phyloP scores from a whole-genome alignment of 2,888 invertebrate genomes.

The Crematogaster levior region DNA sequence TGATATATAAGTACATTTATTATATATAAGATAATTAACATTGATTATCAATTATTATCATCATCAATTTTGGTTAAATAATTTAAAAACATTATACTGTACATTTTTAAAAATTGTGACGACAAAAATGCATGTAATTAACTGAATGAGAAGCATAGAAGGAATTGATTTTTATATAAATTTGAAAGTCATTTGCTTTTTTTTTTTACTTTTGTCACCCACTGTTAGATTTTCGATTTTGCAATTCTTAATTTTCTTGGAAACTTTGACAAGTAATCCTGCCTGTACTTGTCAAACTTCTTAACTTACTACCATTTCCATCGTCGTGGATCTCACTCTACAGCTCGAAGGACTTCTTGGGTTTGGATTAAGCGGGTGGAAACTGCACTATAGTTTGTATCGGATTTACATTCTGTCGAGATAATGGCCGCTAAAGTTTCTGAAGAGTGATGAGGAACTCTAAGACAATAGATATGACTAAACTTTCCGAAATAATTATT shows the following conservation, averaged over 20 bases:
- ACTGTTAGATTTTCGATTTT: slow-evolving; percentile 14
- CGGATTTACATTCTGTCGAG: slow-evolving; percentile 72
- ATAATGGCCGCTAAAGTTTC: slow-evolving; percentile 69
- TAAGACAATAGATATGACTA: slow-evolving; percentile 61
- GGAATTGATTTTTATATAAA: background rate
- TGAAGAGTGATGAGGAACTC: slow-evolving; percentile 31
- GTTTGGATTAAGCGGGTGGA: slow-evolving; percentile 68
- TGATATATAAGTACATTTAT: too few relatives aligned
- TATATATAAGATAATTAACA: too few relatives aligned
- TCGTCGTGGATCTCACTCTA: slow-evolving; percentile 8
- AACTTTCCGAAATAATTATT: slow-evolving; percentile 64
- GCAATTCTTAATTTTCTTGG: slow-evolving; percentile 54
- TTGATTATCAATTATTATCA: too few relatives aligned
- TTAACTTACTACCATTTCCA: slow-evolving; percentile 56
- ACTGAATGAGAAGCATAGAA: background rate
- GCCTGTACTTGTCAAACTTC: slow-evolving; percentile 60
- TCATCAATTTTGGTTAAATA: slow-evolving; percentile 7
- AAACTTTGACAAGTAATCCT: slow-evolving; percentile 56
- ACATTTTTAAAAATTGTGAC: background rate
- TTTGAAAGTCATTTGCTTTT: background rate
- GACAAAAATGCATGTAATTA: background rate
- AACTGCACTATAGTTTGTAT: slow-evolving; percentile 72
- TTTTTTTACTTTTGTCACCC: background rate
- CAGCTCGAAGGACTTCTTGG: slow-evolving; percentile 28
- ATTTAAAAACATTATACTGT: background rate